Evolutionary conservation across 2,113 vertebrate species (phyloP), one percentile per base, ranked within the genome.

Genomic region (Labrus mixtus): DNA sequence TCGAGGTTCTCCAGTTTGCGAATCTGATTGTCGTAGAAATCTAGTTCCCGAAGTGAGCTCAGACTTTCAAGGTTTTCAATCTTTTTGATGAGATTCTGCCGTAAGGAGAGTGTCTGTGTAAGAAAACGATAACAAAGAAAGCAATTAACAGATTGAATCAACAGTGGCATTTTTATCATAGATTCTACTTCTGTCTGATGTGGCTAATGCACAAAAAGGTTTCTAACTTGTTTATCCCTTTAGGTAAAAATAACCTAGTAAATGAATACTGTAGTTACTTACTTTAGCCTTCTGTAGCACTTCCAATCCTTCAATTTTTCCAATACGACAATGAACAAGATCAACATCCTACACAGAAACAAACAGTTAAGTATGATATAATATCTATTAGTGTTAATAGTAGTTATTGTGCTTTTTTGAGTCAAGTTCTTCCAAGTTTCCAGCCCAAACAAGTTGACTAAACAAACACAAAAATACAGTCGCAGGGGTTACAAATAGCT

Each of bases 21-120:
- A 70, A 99, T 96, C 78, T 99, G 98, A 94, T 99, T 99, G 94
- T 99, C 98, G 39, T 99, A 99, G 61, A 99, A 95, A 88, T 99
- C 98, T 88, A 99, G 92, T 64, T 99, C 98, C 50, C 88, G 87
- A 65, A 99, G 91, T 46, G 93, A 95, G 51, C 86, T 93, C 76
- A 99, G 71, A 15, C 95, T 95, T 23, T 97, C 96, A 70, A 99
- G 93, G 86, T 98, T 99, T 90, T 99, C 98, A 83, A 99, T 97
- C 82, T 91, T 92, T 84, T 98, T 99, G 64, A 99, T 97, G 73
- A 99, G 92, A 76, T 99, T 99, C 82, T 99, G 98, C 76, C 98
- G 94, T 69, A 99, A 95, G 83, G 97, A 98, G 0, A 99, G 96
- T 0, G 96, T 97, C 98, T 99, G 82, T 17, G 19, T 6, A 54